Percentiles rank a stretch among this genome's conserved stretches.
Evolutionary conservation across 2,797 vertebrate species (phyloP).

Genomic region (Gobionotothen gibberifrons): DNA sequence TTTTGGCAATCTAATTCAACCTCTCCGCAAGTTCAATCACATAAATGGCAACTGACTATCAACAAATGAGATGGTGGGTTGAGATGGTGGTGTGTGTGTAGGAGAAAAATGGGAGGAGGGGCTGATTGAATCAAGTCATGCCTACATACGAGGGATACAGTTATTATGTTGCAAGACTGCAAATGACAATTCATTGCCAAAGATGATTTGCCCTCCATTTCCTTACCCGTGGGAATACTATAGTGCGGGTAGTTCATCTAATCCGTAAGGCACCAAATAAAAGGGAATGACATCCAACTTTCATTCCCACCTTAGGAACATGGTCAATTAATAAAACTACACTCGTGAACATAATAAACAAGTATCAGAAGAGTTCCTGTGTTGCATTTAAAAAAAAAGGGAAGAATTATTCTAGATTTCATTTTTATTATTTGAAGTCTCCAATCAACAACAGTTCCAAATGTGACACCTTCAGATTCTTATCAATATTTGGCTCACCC

Average conservation of each 20-base stretch:
- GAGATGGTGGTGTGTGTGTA: conserved; percentile 31
- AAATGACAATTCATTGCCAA: conserved; percentile 43
- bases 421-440: not conserved
- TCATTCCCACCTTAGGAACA: conserved; percentile 1
- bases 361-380: not conserved
- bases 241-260: conserved; percentile 37
- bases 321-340: not conserved
- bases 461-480: conserved; percentile 29
- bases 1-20: conserved; percentile 57
- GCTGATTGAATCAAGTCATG: conserved; percentile 55
- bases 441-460: not conserved
- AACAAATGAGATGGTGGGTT: conserved; percentile 58
- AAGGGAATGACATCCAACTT: conserved; percentile 42
- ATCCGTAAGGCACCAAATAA: conserved; percentile 51
- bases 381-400: not conserved
- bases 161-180: conserved; percentile 40
- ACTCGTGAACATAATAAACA: not conserved
- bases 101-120: conserved; percentile 5
- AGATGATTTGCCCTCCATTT: conserved; percentile 52
- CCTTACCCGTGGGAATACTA: conserved; percentile 24
- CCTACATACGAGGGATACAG: conserved; percentile 43
- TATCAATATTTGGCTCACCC: not conserved
- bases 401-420: too few relatives aligned
- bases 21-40: conserved; percentile 42
- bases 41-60: conserved; percentile 58